Evolutionary conservation across 1,140 invertebrate genomes (phyloP).

Genomic region (Drosophila ironensis): DNA sequence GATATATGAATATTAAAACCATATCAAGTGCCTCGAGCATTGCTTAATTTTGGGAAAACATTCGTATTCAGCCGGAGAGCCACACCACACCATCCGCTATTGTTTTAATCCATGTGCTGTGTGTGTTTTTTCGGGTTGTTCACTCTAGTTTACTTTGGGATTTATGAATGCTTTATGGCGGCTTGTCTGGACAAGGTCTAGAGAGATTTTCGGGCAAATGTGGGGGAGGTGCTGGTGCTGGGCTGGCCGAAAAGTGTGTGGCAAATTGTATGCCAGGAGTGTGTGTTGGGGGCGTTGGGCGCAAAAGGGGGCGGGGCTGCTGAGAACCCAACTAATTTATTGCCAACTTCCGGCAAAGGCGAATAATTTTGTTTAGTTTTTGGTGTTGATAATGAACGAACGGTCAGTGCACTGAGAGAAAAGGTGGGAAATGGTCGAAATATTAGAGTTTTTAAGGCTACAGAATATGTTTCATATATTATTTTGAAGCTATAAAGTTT

Average conservation of each 20-base stretch:
- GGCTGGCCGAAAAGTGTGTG: neutral
- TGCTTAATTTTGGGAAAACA: neutral
- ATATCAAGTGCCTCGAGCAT: too few relatives aligned
- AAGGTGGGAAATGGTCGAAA: too few relatives aligned
- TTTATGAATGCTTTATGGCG: constrained; percentile 81
- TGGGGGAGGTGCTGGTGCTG: neutral
- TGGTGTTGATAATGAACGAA: constrained; percentile 77
- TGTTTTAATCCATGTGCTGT: neutral
- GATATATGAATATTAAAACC: too few relatives aligned
- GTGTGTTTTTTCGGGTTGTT: constrained; percentile 35
- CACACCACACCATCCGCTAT: too few relatives aligned
- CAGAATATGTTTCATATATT: neutral
- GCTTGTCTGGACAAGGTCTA: constrained; percentile 74
- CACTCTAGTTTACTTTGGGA: constrained; percentile 79
- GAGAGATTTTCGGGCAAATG: constrained; percentile 16
- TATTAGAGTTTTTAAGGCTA: too few relatives aligned
- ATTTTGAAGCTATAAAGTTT: too few relatives aligned
- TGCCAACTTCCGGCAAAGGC: constrained; percentile 75
- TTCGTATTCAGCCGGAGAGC: too few relatives aligned
- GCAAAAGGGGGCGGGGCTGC: constrained; percentile 13
- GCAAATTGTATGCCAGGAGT: constrained; percentile 2
- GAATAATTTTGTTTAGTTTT: constrained; percentile 80
- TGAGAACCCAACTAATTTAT: constrained; percentile 74
- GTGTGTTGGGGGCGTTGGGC: constrained; percentile 9
- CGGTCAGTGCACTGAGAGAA: constrained; percentile 37